These are phyloP conservation scores for Zaprionus ornatus DNA, from an alignment of 1,140 invertebrate genomes.

Conservation along the genomic window DNA sequence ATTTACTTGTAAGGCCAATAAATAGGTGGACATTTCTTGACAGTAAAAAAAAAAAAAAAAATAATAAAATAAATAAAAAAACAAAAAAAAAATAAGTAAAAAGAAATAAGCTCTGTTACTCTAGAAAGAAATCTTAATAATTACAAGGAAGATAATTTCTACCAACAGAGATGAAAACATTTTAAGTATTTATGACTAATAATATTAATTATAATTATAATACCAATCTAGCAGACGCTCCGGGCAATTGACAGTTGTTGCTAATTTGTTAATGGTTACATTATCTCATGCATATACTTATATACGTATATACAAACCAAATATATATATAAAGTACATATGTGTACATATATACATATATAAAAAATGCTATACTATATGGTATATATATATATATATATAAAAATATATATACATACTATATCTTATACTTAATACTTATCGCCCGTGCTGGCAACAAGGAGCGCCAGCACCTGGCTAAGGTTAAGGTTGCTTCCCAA, in stretches of 20 bases:
- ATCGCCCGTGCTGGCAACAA: conserved; percentile 63
- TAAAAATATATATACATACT: conserved; percentile 32
- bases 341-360: conserved; percentile 37
- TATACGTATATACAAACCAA: conserved; percentile 52
- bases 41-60: conserved; percentile 25
- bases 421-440: conserved; percentile 49
- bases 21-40: conserved; percentile 34
- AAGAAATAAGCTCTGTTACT: conserved; percentile 66
- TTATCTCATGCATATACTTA: conserved; percentile 77
- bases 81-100: conserved; percentile 3
- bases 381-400: conserved; percentile 31
- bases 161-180: conserved; percentile 37
- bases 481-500: conserved; percentile 63
- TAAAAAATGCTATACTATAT: conserved; percentile 37
- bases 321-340: conserved; percentile 47
- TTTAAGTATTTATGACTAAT: conserved; percentile 73
- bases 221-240: conserved; percentile 66
- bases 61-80: conserved; percentile 32
- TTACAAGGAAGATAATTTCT: conserved; percentile 64
- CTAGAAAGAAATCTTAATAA: conserved; percentile 68
- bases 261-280: conserved; percentile 83
- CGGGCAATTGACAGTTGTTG: conserved; percentile 78
- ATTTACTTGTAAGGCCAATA: conserved; percentile 55
- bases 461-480: conserved; percentile 59
- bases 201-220: conserved; percentile 63